These are phyloP conservation scores for Strongylocentrotus purpuratus DNA, from an alignment of 35 echinoderm and acorn worm genomes.

Conservation along the genomic window DNA sequence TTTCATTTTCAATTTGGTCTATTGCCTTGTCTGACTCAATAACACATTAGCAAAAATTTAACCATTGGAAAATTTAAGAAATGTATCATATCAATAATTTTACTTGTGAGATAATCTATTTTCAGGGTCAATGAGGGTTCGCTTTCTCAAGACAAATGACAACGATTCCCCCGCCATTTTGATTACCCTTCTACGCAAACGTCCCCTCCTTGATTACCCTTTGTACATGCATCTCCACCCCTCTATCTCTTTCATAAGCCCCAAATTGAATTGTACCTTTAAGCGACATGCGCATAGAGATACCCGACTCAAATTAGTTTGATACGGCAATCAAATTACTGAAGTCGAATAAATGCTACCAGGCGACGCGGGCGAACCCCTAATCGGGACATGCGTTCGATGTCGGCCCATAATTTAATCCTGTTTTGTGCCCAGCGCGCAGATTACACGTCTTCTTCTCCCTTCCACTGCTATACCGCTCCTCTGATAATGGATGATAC, in stretches of 20 bases:
- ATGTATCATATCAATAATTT: too few species aligned
- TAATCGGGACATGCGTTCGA: slow-evolving; percentile 5
- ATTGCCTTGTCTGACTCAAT: too few species aligned
- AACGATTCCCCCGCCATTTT: neutral
- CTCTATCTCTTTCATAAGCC: neutral
- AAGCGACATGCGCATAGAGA: slow-evolving; percentile 26
- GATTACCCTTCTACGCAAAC: neutral
- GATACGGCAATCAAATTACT: slow-evolving; percentile 49
- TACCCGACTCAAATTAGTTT: slow-evolving; percentile 32
- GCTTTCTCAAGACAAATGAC: neutral
- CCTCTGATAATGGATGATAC: neutral
- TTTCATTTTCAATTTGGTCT: too few species aligned
- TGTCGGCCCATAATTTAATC: slow-evolving; percentile 47
- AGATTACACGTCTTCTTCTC: neutral
- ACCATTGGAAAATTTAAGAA: too few species aligned
- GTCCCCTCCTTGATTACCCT: neutral
- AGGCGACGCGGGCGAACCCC: slow-evolving; percentile 22
- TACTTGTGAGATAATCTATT: neutral
- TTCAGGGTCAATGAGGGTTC: neutral
- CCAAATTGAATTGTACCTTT: slow-evolving; percentile 35
- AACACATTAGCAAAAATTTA: too few species aligned
- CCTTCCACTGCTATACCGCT: neutral
- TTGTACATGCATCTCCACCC: neutral
- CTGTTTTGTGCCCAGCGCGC: slow-evolving; percentile 29
- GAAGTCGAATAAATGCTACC: slow-evolving; percentile 32